Base-by-base conservation (phyloP, 1,140 invertebrate genomes). In the Diabrotica virgifera region DNA sequence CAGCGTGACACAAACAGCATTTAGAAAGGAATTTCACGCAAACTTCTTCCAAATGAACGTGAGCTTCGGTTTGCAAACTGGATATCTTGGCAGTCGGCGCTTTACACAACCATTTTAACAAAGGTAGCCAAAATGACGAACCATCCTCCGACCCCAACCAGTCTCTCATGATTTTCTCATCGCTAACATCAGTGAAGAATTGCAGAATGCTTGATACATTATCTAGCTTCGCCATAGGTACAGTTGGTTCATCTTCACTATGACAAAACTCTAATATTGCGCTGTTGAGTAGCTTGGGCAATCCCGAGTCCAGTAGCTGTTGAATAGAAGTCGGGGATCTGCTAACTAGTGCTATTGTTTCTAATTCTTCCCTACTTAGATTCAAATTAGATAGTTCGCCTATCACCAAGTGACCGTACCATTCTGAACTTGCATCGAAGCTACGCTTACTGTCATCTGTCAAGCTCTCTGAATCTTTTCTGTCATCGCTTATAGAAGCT, bases 101-200 rank as follows among this genome's bases (percentile, higher is more conserved):
- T 74, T 85, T 85, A 70, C 91, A 94, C 35, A 94, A 80, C 70
- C 93, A 82, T 13, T 85, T 85, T 2, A 95, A 81, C 46, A 96
- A 79, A 5, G 91, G 90, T 11, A 88, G 83, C 93, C 93, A 95
- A 80, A 95, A 96, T 6, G 85, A 82, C 14, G 87, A 87, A 1
- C 92, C 93, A 69, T 93, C 87, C 57, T 85, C 80, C 5, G 83
- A 85, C 5, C 93, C 93, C 14, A 95, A 82, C 94, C 93, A 96
- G 77, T 94, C 90, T 63, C 92, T 89, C 82, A 95, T 89, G 64
- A 85, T 82, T 6, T 89, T 86, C 72, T 94, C 91, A 8, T 87
- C 85, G 77, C 91, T 92, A 52, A 93, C 82, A 59, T 90, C 87
- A 0, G 89, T 86, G 67, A 94, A 88, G 80, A 94, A 95, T 72